A percentile compares a stretch with the other conserved stretches of the same genome.
Conservation (phyloP, 1,140 invertebrate species). For the Pachyrhynchus sulphureomaculatus region DNA sequence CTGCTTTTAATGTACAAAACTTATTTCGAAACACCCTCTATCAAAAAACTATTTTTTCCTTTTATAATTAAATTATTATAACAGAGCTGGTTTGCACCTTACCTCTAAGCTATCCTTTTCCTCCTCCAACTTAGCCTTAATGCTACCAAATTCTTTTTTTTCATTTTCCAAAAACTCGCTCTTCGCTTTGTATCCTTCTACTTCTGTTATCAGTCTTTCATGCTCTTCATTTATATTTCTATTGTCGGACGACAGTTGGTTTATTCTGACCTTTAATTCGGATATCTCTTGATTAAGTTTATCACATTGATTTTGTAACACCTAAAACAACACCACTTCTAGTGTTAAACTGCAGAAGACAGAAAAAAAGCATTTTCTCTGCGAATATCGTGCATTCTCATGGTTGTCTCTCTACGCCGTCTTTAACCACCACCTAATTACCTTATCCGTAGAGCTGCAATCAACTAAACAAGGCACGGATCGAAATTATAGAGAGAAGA, state of each 20-base stretch:
- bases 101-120: constrained; percentile 19
- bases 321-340: neutral
- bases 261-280: constrained; percentile 30
- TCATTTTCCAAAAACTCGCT: constrained; percentile 29
- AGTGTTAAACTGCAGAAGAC: no score
- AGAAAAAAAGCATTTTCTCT: no score
- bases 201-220: constrained; percentile 34
- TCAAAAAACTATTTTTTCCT: neutral
- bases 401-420: no score
- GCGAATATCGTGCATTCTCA: no score
- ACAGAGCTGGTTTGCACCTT: no score
- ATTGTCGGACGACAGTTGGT: constrained; percentile 42
- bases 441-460: no score
- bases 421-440: no score
- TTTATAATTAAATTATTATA: no score
- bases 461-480: no score
- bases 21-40: neutral
- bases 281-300: constrained; percentile 30
- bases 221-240: constrained; percentile 43
- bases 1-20: no score
- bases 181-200: constrained; percentile 41
- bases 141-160: constrained; percentile 13
- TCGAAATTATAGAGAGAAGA: no score
- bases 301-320: constrained; percentile 24
- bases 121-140: constrained; percentile 15